Conservation (phyloP, 30 jellyfish, hydroid and myxozoan genomes). For the Clytia hemisphaerica region DNA sequence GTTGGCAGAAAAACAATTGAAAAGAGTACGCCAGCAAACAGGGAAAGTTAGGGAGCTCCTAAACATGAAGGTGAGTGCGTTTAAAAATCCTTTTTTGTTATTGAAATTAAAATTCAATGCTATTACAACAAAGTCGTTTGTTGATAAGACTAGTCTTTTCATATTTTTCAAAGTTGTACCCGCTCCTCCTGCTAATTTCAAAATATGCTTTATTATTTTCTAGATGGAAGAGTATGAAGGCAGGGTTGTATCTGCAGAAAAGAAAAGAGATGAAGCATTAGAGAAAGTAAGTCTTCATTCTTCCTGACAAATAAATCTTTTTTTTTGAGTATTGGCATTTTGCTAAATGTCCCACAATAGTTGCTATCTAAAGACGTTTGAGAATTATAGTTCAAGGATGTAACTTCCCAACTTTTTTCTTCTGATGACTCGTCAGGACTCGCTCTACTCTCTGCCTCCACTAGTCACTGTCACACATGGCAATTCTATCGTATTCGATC, state of each 20-base stretch:
- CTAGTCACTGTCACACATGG: too few species aligned
- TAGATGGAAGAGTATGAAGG: slow-evolving; percentile 75
- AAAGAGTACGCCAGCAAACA: slow-evolving; percentile 59
- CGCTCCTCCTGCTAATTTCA: not conserved
- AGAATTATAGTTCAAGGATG: too few species aligned
- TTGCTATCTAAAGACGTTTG: too few species aligned
- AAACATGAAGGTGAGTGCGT: slow-evolving; percentile 58
- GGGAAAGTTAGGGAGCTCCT: slow-evolving; percentile 81
- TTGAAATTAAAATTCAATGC: too few species aligned
- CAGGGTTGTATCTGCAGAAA: slow-evolving; percentile 46
- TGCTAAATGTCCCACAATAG: too few species aligned
- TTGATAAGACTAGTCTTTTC: too few species aligned
- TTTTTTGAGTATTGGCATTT: not conserved
- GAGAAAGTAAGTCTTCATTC: slow-evolving; percentile 40
- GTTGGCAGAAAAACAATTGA: slow-evolving; percentile 59
- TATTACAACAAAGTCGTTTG: too few species aligned
- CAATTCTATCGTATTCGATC: too few species aligned
- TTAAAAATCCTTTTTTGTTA: not conserved
- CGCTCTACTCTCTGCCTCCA: too few species aligned
- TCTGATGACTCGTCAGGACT: too few species aligned
- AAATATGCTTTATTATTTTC: not conserved
- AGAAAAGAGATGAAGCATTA: slow-evolving; percentile 38
- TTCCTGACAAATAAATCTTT: not conserved
- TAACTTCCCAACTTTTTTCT: too few species aligned
- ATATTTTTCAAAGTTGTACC: not conserved